Conservation (phyloP, 2,888 invertebrate genomes). For the Craniophora ligustri region DNA sequence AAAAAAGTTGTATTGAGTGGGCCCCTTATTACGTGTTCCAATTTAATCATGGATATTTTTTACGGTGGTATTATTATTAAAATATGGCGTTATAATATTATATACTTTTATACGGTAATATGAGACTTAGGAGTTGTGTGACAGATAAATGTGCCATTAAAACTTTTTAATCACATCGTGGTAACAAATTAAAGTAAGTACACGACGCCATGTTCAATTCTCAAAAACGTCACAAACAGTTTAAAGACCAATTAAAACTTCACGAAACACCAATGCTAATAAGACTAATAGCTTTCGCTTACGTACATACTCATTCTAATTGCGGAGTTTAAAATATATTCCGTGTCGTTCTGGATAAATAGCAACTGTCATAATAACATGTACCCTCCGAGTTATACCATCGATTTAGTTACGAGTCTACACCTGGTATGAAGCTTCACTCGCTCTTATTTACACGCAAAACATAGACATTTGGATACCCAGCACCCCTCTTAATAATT, state of each 20-base stretch:
- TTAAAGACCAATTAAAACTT: constrained; percentile 59
- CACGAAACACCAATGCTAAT: constrained; percentile 65
- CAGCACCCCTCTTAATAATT: constrained; percentile 73
- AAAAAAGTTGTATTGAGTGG: constrained; percentile 1
- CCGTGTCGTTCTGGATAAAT: constrained; percentile 75
- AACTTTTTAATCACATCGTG: constrained; percentile 38
- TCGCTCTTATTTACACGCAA: constrained; percentile 85
- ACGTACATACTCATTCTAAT: constrained; percentile 69
- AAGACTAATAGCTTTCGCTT: constrained; percentile 65
- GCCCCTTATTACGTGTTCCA: neutral
- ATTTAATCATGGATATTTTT: constrained; percentile 1
- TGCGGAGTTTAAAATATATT: constrained; percentile 68
- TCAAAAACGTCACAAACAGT: constrained; percentile 54
- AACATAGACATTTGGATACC: constrained; percentile 85
- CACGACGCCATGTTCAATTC: constrained; percentile 27
- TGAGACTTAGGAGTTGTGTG: neutral
- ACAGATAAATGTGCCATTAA: constrained; percentile 20
- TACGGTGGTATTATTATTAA: no score
- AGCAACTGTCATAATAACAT: constrained; percentile 85
- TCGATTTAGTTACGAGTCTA: constrained; percentile 78
- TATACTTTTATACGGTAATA: neutral
- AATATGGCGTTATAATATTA: no score
- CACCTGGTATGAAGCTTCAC: constrained; percentile 86
- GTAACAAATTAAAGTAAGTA: constrained; percentile 36
- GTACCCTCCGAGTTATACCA: constrained; percentile 79